These are phyloP conservation scores for Lingula anatina DNA, from an alignment of 2,888 invertebrate species.

Conservation along the genomic window DNA sequence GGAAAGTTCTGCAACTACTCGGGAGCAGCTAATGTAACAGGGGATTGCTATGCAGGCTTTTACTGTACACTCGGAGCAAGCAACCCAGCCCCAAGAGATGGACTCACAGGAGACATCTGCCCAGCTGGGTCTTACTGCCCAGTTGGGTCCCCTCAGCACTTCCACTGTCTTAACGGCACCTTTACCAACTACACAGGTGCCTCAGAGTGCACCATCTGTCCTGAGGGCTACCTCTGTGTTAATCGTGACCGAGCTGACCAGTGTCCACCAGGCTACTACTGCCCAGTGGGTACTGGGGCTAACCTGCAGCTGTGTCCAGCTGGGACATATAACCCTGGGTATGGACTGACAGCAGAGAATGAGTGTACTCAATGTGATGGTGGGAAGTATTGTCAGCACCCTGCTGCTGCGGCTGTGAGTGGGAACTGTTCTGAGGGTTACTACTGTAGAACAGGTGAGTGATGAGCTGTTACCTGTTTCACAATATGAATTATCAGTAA, in stretches of 20 bases:
- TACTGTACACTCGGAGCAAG: conserved; percentile 35
- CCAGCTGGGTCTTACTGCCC: conserved; percentile 42
- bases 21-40: conserved; percentile 28
- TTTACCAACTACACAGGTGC: conserved; percentile 46
- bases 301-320: conserved; percentile 42
- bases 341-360: conserved; percentile 23
- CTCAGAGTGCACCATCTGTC: conserved; percentile 38
- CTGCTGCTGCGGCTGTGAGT: conserved; percentile 23
- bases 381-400: conserved; percentile 37
- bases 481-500: too few relatives aligned
- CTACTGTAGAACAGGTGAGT: conserved; percentile 36
- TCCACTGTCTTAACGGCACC: conserved; percentile 43
- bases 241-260: conserved; percentile 38
- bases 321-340: conserved; percentile 40
- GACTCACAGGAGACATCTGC: conserved; percentile 39
- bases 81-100: conserved; percentile 33
- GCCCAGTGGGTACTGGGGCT: conserved; percentile 41
- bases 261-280: conserved; percentile 39
- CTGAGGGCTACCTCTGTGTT: conserved; percentile 41
- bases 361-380: conserved; percentile 46
- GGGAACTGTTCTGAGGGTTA: conserved; percentile 41
- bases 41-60: conserved; percentile 39
- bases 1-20: conserved; percentile 39
- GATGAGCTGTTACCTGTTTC: not conserved
- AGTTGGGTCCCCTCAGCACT: conserved; percentile 26